Evolutionary conservation across 1,140 invertebrate species (phyloP), one percentile per base, ranked within the genome.

Genomic region (Samia ricini): DNA sequence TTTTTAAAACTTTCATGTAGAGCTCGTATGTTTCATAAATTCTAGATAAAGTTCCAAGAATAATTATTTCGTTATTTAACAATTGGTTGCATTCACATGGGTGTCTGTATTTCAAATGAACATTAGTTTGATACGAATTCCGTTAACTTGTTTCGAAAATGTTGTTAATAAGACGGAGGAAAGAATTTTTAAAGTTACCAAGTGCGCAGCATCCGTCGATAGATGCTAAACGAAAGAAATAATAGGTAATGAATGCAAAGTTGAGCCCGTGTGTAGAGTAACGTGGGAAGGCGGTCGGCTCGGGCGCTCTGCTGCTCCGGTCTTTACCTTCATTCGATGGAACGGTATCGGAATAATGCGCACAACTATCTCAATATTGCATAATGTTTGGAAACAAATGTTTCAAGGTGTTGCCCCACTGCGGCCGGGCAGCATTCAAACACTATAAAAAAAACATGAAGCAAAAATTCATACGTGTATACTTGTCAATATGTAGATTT

Each of bases 381-480:
- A 36, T 57, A 57, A 57, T 57, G 56, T 33, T 57, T 33, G 18
- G 33, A 57, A 57, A 57, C 29, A 57, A 57, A 57, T 36, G 20
- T 21, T 26, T 2, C 0, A 42, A 29, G 29, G 15, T 18, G 10
- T 29, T 20, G 29, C 19, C 19, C 18, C 19, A 24, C 12, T 55
- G 52, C 52, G 15, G 4, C 10, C 52, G 52, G 22, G 10, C 1
- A 42, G 4, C 33, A 51, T 51, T 4, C 18, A 51, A 21, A 51
- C 21, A 7, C 48, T 29, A 2, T 29, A 29, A 29, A 1, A 29
- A 29, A 5, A 8, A 29, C 6, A 29, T 29, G 6, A 5, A 2
- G 10, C 26, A 26, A 26, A 26, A 26, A 26, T 26, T 26, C n/a
- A n/a, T n/a, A n/a, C n/a, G n/a, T n/a, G n/a, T n/a, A n/a, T n/a